Conservation (phyloP, 2,888 invertebrate genomes). For the Drosophila cracens region DNA sequence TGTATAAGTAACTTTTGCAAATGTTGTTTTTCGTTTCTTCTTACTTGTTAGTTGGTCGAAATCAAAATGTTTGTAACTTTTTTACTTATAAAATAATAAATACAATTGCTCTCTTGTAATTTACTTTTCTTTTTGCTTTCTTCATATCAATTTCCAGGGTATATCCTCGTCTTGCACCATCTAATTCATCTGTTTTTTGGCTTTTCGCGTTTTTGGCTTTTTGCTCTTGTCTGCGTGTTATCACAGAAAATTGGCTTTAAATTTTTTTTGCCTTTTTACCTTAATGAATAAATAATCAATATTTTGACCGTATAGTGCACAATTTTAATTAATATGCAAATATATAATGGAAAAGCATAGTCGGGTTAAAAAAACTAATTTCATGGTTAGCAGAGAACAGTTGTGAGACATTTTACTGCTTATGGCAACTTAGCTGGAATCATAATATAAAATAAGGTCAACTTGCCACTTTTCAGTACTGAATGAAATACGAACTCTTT, state of each 20-base stretch:
- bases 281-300: conserved; percentile 57
- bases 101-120: neutral
- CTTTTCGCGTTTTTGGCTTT: conserved; percentile 1
- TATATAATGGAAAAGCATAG: conserved; percentile 18
- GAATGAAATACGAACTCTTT: neutral
- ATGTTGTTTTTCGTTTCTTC: neutral
- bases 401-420: neutral
- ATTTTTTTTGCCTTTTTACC: conserved; percentile 38
- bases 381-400: neutral
- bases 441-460: neutral
- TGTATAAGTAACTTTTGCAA: neutral
- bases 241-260: conserved; percentile 52
- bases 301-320: conserved; percentile 54
- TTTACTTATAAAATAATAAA: neutral
- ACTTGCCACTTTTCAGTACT: neutral
- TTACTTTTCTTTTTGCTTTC: neutral
- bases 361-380: neutral
- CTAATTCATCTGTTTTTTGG: neutral
- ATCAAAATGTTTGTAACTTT: neutral
- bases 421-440: neutral
- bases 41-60: neutral
- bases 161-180: neutral
- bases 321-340: conserved; percentile 73
- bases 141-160: neutral
- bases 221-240: conserved; percentile 2